These are phyloP conservation scores for Micrasema longulum DNA, from an alignment of 1,140 invertebrate genomes.

Conservation along the genomic window DNA sequence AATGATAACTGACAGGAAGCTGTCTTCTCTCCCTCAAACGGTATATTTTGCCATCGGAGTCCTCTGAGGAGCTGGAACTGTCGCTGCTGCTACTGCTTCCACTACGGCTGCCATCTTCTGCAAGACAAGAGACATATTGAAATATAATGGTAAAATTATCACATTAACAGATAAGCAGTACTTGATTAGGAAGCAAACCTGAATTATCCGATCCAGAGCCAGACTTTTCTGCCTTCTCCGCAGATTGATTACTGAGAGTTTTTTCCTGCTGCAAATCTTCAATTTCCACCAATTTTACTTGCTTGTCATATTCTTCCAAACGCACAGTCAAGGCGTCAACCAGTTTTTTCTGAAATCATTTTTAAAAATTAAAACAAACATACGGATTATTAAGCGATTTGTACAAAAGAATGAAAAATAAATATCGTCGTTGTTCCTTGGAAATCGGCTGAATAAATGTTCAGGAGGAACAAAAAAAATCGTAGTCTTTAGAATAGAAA, in stretches of 20 bases:
- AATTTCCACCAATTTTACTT: conserved; percentile 74
- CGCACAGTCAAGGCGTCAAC: conserved; percentile 76
- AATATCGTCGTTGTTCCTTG: no score
- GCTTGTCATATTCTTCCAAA: conserved; percentile 72
- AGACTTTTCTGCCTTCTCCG: conserved; percentile 55
- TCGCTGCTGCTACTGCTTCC: conserved; percentile 31
- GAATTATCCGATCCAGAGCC: conserved; percentile 40
- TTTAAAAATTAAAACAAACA: no score
- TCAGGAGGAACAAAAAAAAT: no score
- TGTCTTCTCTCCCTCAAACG: conserved; percentile 80
- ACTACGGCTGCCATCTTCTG: no score
- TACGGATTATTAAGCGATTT: no score
- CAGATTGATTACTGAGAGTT: conserved; percentile 64
- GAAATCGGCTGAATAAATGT: no score
- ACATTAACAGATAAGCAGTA: no score
- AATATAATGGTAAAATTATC: no score
- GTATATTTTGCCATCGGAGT: conserved; percentile 82
- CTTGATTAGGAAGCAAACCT: conserved; percentile 29
- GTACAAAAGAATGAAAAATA: no score
- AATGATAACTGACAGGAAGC: conserved; percentile 83
- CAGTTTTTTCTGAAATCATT: conserved; percentile 75
- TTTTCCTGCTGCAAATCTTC: conserved; percentile 73
- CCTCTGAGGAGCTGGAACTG: conserved; percentile 66
- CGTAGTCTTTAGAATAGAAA: no score
- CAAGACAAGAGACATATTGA: no score